Base-by-base conservation (phyloP, 2,797 vertebrate genomes). In the Cryptoblepharus egeriae region DNA sequence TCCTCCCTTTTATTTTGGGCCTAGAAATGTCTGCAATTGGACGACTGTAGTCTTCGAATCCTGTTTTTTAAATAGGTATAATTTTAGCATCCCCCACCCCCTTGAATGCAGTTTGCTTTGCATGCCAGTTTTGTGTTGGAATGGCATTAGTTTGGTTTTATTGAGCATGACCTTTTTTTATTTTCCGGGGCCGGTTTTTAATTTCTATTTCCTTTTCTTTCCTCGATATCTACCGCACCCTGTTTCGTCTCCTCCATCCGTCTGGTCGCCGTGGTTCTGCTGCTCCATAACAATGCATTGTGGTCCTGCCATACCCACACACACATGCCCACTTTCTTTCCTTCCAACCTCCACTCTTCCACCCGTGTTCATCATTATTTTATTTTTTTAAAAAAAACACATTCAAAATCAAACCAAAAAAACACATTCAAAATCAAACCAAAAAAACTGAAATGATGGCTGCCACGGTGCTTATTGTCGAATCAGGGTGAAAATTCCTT, bases 401-500 rank as follows among this genome's bases (percentile, higher is more conserved):
- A 2, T 68, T 63, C n/a, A 39, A 64, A 81, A 73, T 35, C 32
- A 30, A 79, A 73, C n/a, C 89, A 78, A 91, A 92, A 91, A 88
- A 90, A 80, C 86, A n/a, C 26, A 2, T 68, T 63, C n/a, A 39
- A 64, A 81, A 73, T 35, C 32, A 30, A 79, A 73, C n/a, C 89
- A 78, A 91, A 92, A 91, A 88, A 90, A 80, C 86, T 78, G 68
- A 75, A 87, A 86, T 91, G 95, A 87, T 87, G 95, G 95, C 95
- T 96, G 89, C 95, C 90, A 81, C 89, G 94, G 91, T 95, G 95
- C 96, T 96, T 95, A 93, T 95, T 94, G 93, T 96, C 95, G 96
- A 97, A 95, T 95, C 96, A 99, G 97, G 97, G 97, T 98, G 98
- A 99, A 97, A 99, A 99, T 97, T 99, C 98, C 97, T 99, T 98